These are phyloP conservation scores for Diplodus sargus DNA, from an alignment of 2,797 vertebrate genomes.

Conservation along the genomic window DNA sequence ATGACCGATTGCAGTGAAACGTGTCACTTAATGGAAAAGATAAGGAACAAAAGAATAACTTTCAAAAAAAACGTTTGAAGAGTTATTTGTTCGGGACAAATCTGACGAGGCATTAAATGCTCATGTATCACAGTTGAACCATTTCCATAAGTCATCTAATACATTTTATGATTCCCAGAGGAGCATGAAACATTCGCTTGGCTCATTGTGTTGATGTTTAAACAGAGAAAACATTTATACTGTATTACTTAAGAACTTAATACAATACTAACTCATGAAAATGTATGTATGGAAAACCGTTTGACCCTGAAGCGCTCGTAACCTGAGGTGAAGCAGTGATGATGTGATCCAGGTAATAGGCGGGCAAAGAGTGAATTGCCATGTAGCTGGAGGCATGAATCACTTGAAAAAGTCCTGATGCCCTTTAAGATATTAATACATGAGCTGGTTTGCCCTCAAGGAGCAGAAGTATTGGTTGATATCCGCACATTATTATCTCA, in stretches of 20 bases:
- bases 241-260: background rate
- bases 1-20: constrained; percentile 13
- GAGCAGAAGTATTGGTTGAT: constrained; percentile 37
- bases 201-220: constrained; percentile 6
- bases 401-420: constrained; percentile 24
- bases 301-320: constrained; percentile 52
- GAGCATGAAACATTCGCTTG: constrained; percentile 7
- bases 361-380: constrained; percentile 36
- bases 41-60: background rate
- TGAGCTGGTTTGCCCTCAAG: constrained; percentile 31
- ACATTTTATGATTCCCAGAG: constrained; percentile 28
- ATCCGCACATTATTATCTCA: constrained; percentile 14
- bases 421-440: constrained; percentile 45
- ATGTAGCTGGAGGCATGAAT: constrained; percentile 33
- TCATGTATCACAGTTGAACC: constrained; percentile 23
- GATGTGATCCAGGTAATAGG: constrained; percentile 27
- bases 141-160: constrained; percentile 17
- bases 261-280: constrained; percentile 20
- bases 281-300: constrained; percentile 16
- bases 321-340: constrained; percentile 57
- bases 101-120: constrained; percentile 25
- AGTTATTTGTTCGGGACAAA: constrained; percentile 15
- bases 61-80: background rate
- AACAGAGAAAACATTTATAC: background rate
- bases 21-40: constrained; percentile 21